phyloP scores from a whole-genome alignment of 2,113 vertebrate species.

The Ameiurus melas region DNA sequence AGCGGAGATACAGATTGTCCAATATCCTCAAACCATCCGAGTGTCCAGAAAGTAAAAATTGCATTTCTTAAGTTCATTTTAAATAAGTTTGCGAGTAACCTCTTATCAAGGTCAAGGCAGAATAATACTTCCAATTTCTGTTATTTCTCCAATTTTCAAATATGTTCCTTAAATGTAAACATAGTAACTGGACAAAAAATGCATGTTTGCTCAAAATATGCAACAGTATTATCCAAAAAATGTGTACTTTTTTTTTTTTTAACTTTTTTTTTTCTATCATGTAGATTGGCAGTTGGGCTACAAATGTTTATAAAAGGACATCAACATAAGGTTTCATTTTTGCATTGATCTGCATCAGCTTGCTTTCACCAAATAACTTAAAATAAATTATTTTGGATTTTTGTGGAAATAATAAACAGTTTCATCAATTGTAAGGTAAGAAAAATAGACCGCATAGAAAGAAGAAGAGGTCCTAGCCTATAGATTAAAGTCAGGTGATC shows the following conservation, averaged over 20 bases:
- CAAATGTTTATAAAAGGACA: not conserved
- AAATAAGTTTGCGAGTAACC: not conserved
- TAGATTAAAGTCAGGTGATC: not conserved
- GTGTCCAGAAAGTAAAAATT: constrained; percentile 45
- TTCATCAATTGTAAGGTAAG: not conserved
- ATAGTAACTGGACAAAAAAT: constrained; percentile 1
- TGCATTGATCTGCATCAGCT: not conserved
- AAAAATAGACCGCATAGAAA: not conserved
- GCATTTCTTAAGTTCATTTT: constrained; percentile 32
- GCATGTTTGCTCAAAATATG: no score
- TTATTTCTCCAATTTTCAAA: not conserved
- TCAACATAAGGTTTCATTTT: not conserved
- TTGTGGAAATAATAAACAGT: not conserved
- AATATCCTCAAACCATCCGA: constrained; percentile 39
- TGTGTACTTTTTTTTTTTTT: not conserved
- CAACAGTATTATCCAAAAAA: not conserved
- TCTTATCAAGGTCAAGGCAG: constrained; percentile 3
- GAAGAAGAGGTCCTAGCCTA: not conserved
- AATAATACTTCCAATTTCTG: not conserved
- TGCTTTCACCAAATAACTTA: not conserved
- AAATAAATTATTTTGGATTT: not conserved
- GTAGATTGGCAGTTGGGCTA: not conserved
- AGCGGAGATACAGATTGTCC: constrained; percentile 4
- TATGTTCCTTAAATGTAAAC: not conserved
- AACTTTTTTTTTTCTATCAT: not conserved